Percentiles rank a stretch among this genome's conserved stretches.
These are phyloP conservation scores for Epirrita christyi DNA, from an alignment of 2,888 invertebrate species.

Conservation along the genomic window DNA sequence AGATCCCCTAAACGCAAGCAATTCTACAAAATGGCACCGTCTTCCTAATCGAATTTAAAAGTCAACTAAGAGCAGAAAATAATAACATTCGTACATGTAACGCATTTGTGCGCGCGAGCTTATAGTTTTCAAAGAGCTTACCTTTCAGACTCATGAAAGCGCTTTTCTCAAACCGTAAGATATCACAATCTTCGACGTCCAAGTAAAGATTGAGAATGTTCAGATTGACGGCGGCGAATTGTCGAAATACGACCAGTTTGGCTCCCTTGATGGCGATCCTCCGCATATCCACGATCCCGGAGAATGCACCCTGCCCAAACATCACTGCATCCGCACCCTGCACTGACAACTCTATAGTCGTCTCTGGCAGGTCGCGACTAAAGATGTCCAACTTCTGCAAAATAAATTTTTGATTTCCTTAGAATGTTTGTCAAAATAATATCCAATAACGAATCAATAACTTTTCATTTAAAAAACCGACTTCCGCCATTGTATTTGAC, in stretches of 20 bases:
- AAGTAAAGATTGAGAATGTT: constrained; percentile 85
- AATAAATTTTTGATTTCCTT: constrained; percentile 1
- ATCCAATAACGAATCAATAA: not conserved
- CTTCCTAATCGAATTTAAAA: too few relatives aligned
- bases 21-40: too few relatives aligned
- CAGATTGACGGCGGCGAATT: constrained; percentile 85
- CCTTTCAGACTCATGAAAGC: constrained; percentile 87
- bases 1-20: too few relatives aligned
- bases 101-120: constrained; percentile 23
- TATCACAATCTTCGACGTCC: constrained; percentile 85
- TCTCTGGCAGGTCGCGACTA: constrained; percentile 82
- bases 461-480: too few relatives aligned
- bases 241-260: constrained; percentile 81
- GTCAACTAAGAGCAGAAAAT: not conserved
- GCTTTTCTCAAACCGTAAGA: constrained; percentile 85
- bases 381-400: constrained; percentile 75
- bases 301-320: constrained; percentile 84
- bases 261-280: constrained; percentile 82
- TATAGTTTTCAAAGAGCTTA: constrained; percentile 45
- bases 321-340: constrained; percentile 82
- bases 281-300: constrained; percentile 79
- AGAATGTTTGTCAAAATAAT: not conserved
- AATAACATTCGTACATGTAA: not conserved
- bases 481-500: too few relatives aligned
- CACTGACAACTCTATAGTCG: constrained; percentile 85